Conservation (phyloP, 2,113 vertebrate genomes). For the Hemiprocne comata region DNA sequence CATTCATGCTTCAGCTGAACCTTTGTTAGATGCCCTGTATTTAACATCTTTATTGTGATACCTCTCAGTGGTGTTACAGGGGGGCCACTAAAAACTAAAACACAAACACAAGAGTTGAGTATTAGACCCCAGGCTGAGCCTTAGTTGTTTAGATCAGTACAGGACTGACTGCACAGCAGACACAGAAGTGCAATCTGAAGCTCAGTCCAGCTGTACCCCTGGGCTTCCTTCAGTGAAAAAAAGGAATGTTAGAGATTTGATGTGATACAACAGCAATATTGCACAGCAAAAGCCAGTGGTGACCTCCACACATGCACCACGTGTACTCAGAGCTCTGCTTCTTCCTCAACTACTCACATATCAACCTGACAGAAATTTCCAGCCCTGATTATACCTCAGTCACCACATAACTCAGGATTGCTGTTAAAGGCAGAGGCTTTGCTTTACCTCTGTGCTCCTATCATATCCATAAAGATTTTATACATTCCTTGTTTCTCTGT, state of each 20-base stretch:
- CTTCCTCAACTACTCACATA: neutral
- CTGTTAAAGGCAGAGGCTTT: neutral
- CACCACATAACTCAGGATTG: neutral
- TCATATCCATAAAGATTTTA: neutral
- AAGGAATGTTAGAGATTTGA: neutral
- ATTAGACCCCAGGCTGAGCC: neutral
- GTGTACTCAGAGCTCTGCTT: neutral
- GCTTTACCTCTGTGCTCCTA: neutral
- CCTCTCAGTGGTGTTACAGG: neutral
- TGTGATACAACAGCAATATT: neutral
- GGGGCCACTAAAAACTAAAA: neutral
- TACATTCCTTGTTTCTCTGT: neutral
- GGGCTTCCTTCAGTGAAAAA: neutral
- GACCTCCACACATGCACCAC: neutral
- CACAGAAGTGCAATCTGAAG: neutral
- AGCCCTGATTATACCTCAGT: neutral
- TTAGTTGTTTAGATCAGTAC: neutral
- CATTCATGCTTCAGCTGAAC: neutral
- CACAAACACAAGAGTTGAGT: neutral
- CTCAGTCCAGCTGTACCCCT: neutral
- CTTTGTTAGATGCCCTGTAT: neutral
- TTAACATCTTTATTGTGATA: neutral
- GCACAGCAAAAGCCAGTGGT: neutral
- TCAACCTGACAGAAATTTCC: neutral
- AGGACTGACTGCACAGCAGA: neutral